Base-by-base conservation (phyloP, 2,888 invertebrate genomes). In the Epistrophe grossulariae region DNA sequence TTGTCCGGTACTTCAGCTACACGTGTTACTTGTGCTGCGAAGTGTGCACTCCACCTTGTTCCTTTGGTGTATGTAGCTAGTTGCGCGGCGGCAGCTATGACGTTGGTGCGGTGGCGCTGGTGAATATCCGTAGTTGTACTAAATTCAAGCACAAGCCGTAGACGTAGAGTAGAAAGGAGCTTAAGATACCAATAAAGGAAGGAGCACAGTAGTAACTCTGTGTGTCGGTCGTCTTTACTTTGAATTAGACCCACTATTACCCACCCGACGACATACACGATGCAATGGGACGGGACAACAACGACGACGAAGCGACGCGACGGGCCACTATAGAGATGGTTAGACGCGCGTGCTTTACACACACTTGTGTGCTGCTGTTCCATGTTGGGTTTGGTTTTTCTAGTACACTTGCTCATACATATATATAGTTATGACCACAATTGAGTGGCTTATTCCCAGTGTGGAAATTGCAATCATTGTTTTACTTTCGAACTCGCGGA, bases 401-500 rank as follows among this genome's bases (percentile, higher is more conserved):
- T 76, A 70, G 55, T 28, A 79, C 38, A 52, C 35, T 38, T 19
- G 17, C 4, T 57, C 35, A 71, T 31, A 31, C 9, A 35, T 38
- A 71, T 31, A 31, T 2, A 35, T 38, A 57, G 66, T 73, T 73
- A 62, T 71, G 59, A 59, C 48, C 50, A 50, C 64, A 64, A 52
- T 76, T 76, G 57, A 79, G 38, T 66, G 78, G 78, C 48, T 70
- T 74, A 74, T 71, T 82, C 73, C 70, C 40, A 70, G 59, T 82
- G 79, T 82, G 74, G 74, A 82, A 87, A 83, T 87, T 76, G 76
- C 66, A 55, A 79, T 68, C 87, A 87, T 87, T 87, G 87, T 87
- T 76, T 87, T 76, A 87, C 87, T 87, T 83, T 87, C 87, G n/a
- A 79, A 87, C 87, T 79, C 57, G 74, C 79, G 76, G 79, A 83